A percentile compares a stretch with the other conserved stretches of the same genome.
These are phyloP conservation scores for Heteromurus nitidus DNA, from an alignment of 2,888 invertebrate species.

Conservation along the genomic window DNA sequence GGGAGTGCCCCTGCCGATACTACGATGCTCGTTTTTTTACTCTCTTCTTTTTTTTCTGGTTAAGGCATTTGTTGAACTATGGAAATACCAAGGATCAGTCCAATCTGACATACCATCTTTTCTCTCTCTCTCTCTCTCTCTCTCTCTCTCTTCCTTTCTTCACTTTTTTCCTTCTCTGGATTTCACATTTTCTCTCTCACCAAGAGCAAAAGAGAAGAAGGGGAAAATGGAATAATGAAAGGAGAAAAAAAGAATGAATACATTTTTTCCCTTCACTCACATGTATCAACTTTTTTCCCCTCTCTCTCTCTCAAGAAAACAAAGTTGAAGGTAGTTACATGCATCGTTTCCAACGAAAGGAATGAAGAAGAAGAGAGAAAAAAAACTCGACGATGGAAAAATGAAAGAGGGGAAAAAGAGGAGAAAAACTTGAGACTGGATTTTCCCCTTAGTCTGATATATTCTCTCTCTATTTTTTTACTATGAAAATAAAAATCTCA, in stretches of 20 bases:
- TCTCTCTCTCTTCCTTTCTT: background rate
- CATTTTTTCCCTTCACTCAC: too few relatives aligned
- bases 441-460: constrained; percentile 29
- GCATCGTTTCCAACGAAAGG: too few relatives aligned
- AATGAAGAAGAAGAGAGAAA: constrained; percentile 49
- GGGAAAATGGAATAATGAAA: constrained; percentile 30
- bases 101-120: constrained; percentile 51
- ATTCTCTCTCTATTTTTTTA: background rate
- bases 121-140: constrained; percentile 9
- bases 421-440: constrained; percentile 13
- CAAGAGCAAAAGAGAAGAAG: constrained; percentile 25
- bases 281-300: too few relatives aligned
- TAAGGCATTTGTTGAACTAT: constrained; percentile 24
- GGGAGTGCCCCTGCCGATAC: constrained; percentile 23
- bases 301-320: too few relatives aligned
- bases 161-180: background rate
- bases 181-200: background rate
- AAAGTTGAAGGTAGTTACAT: too few relatives aligned
- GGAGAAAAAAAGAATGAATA: constrained; percentile 33
- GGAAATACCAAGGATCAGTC: constrained; percentile 36
- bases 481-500: constrained; percentile 58
- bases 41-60: background rate
- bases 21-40: constrained; percentile 44
- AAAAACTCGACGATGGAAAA: constrained; percentile 10
- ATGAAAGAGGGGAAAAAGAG: constrained; percentile 30